These are phyloP conservation scores for Hirtodrosophila confusa DNA, from an alignment of 2,888 invertebrate species.

Conservation along the genomic window DNA sequence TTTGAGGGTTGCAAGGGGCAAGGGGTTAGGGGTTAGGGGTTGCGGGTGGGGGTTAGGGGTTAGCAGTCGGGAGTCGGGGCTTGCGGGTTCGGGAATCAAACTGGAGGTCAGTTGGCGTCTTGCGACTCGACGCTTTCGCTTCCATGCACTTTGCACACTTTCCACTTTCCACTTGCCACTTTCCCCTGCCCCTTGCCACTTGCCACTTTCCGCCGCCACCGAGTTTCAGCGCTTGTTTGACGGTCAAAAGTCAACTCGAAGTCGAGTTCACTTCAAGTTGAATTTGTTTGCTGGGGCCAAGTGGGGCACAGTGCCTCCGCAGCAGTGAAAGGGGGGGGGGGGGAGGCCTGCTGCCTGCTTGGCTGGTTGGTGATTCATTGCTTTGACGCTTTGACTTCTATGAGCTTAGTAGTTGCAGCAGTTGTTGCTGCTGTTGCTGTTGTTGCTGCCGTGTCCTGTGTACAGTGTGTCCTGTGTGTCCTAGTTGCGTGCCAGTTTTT, in stretches of 20 bases:
- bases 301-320: conserved; percentile 39
- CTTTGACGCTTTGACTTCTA: conserved; percentile 78
- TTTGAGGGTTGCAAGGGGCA: conserved; percentile 1
- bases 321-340: not conserved
- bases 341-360: not conserved
- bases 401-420: conserved; percentile 56
- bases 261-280: conserved; percentile 79
- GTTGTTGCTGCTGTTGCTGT: conserved; percentile 7
- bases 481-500: conserved; percentile 58
- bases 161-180: conserved; percentile 32
- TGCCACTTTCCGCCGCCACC: conserved; percentile 38
- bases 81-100: conserved; percentile 46
- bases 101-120: conserved; percentile 73
- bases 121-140: conserved; percentile 67
- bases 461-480: conserved; percentile 24
- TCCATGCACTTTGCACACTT: conserved; percentile 74
- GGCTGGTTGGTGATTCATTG: conserved; percentile 72
- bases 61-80: not conserved
- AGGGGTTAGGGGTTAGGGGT: not conserved
- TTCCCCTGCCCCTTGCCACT: conserved; percentile 68
- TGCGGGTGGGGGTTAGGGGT: conserved; percentile 5
- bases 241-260: conserved; percentile 80
- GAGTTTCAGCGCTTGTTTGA: conserved; percentile 69
- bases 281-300: conserved; percentile 76
- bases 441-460: conserved; percentile 6